Conservation (phyloP, 2,888 invertebrate genomes). For the Stenodera caucasica region DNA sequence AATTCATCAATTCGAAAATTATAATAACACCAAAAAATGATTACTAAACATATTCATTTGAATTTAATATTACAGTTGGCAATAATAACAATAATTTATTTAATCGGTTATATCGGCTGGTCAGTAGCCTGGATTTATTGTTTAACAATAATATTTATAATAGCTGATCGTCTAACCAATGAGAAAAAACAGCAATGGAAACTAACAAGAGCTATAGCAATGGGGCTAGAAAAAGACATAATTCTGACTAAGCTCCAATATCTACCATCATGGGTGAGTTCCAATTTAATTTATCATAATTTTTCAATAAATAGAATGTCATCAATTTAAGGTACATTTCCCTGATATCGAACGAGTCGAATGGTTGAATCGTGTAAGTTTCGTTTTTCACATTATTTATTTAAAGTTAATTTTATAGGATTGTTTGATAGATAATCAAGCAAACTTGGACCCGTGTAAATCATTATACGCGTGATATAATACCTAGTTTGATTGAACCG, state of each 20-base stretch:
- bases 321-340: conserved; percentile 74
- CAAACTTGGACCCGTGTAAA: conserved; percentile 98
- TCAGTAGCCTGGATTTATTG: conserved; percentile 36
- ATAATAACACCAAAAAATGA: not conserved
- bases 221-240: conserved; percentile 36
- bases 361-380: conserved; percentile 88
- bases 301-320: too few species aligned
- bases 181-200: conserved; percentile 25
- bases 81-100: conserved; percentile 33
- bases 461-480: conserved; percentile 78
- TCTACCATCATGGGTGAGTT: conserved; percentile 41
- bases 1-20: too few species aligned
- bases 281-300: too few species aligned
- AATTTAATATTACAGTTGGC: conserved; percentile 29
- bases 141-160: conserved; percentile 27
- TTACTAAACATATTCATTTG: not conserved
- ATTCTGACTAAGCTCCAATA: conserved; percentile 32
- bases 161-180: conserved; percentile 24
- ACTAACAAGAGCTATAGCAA: conserved; percentile 31
- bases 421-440: conserved; percentile 67
- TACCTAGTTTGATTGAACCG: conserved; percentile 84
- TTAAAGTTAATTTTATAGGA: not conserved
- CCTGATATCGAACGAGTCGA: conserved; percentile 94
- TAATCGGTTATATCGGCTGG: conserved; percentile 35
- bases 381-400: not conserved